Evolutionary conservation across 2,113 vertebrate species (phyloP), one percentile per base, ranked within the genome.

Genomic region (Smithornis capensis): DNA sequence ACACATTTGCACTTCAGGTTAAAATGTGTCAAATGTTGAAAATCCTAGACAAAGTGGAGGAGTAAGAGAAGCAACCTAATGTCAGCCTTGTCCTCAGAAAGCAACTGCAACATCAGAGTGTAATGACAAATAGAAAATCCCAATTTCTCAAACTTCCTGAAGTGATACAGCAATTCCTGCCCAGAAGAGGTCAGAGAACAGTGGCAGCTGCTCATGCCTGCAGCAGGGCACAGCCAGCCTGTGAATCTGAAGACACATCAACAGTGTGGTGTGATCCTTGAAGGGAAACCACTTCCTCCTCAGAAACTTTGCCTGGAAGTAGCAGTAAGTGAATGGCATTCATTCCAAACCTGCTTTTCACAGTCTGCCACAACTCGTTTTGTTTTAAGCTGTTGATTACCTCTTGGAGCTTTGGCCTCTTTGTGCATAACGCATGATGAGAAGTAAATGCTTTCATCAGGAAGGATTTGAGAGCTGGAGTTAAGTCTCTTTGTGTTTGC

Each of bases 121-220:
- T 62, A 73, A 80, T 19, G 59, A 55, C 45, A 56, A 49, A 56
- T 22, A 67, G 27, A 87, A 90, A 83, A 50, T n/a, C 47, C 50
- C 31, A 33, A 63, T 90, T 94, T 92, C 70, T 93, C 38, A 75
- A 25, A 63, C 74, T 86, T 96, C 92, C 56, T 86, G 71, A 35
- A 44, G 47, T 44, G 79, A 67, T 77, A 71, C 55, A 65, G 71
- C 75, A 70, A 45, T 91, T 85, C 29, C 14, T 95, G 55, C 38
- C 40, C 71, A 44, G 63, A 79, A 90, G 70, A 78, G 59, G 63
- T 80, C 68, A 70, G 71, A 63, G 81, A 94, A 69, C 49, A 59
- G 64, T 33, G 91, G 77, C 37, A 89, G 80, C 44, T 67, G 53
- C 75, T 87, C 1, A 0, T 81, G 76, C 60, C 49, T 81, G 75